Conservation (phyloP, 2,113 vertebrate species). For the Polypterus senegalus region DNA sequence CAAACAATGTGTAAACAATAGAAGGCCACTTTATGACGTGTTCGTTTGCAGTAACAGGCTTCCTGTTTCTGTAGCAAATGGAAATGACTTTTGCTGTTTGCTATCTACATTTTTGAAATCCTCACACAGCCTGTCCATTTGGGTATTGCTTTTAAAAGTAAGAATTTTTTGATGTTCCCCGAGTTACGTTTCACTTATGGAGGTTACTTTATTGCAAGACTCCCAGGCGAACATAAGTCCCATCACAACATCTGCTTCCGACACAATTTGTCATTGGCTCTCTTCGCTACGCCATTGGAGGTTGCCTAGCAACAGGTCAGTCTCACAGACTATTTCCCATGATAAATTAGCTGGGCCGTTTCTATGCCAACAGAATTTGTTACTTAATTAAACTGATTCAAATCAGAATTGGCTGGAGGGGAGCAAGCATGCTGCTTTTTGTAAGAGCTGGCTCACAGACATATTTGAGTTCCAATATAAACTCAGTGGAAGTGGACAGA, state of each 20-base stretch:
- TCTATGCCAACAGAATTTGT: conserved; percentile 93
- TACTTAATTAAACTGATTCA: conserved; percentile 92
- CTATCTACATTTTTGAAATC: too few relatives aligned
- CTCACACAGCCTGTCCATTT: too few relatives aligned
- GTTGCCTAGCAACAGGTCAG: conserved; percentile 82
- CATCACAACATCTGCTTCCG: conserved; percentile 62
- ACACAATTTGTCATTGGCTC: conserved; percentile 66
- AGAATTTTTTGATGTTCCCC: conserved; percentile 21
- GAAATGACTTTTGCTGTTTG: too few relatives aligned
- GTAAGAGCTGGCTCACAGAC: conserved; percentile 35
- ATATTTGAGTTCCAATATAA: conserved; percentile 20
- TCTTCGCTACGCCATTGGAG: conserved; percentile 61
- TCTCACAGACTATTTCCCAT: conserved; percentile 75
- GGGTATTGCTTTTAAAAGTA: too few relatives aligned
- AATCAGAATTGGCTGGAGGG: conserved; percentile 66
- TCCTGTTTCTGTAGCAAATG: too few relatives aligned
- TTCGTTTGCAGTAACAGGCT: too few relatives aligned
- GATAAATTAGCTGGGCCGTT: conserved; percentile 84
- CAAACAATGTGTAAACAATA: too few relatives aligned
- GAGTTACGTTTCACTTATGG: conserved; percentile 29
- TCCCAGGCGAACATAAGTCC: conserved; percentile 38
- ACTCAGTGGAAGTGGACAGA: conserved; percentile 23
- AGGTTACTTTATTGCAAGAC: conserved; percentile 30
- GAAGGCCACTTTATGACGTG: too few relatives aligned
- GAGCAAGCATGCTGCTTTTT: conserved; percentile 37